Conservation (phyloP, 2,888 invertebrate species). For the Dysmachus trigonus region DNA sequence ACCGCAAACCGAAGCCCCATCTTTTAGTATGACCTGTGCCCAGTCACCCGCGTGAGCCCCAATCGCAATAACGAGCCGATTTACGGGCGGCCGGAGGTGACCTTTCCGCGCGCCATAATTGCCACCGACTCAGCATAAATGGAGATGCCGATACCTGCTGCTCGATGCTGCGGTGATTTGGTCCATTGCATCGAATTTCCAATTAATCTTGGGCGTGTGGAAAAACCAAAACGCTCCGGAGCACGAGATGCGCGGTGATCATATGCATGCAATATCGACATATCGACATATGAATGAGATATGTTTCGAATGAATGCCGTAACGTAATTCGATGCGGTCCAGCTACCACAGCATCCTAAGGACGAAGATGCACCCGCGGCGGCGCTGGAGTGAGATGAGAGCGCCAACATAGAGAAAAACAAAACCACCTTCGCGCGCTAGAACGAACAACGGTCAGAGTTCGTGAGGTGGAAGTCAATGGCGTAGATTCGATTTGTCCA, state of each 20-base stretch:
- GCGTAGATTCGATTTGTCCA: neutral
- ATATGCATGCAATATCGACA: neutral
- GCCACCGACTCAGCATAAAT: constrained; percentile 23
- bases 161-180: neutral
- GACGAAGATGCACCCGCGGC: neutral
- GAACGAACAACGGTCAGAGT: neutral
- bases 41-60: neutral
- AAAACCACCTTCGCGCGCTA: neutral
- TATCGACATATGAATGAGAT: neutral
- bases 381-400: neutral
- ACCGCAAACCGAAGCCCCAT: neutral
- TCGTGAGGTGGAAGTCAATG: neutral
- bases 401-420: neutral
- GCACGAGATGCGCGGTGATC: neutral
- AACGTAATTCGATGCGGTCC: neutral
- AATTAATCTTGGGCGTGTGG: neutral
- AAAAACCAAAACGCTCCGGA: neutral
- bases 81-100: neutral
- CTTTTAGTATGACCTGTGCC: neutral
- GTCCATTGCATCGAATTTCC: neutral
- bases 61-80: neutral
- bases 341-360: neutral
- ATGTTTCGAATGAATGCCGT: neutral
- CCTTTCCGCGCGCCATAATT: constrained; percentile 22
- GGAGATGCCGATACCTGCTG: neutral